phyloP scores from a whole-genome alignment of 2,888 invertebrate species.

The Onchidella celtica region DNA sequence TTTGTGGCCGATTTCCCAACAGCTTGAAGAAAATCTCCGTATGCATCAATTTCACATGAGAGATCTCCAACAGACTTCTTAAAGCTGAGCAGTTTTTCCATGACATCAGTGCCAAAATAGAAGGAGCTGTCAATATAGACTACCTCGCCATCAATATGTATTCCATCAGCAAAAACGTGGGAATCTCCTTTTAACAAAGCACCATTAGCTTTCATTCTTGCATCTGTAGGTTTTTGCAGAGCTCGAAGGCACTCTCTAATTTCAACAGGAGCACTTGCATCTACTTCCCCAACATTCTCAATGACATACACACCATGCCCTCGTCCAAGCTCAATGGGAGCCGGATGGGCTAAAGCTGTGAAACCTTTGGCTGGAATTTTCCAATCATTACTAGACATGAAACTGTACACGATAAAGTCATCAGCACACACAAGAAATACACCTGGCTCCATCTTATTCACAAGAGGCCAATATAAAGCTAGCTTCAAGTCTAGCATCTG shows the following conservation, averaged over 20 bases:
- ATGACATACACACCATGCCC: slow-evolving; percentile 81
- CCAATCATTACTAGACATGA: slow-evolving; percentile 63
- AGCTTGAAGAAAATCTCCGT: slow-evolving; percentile 81
- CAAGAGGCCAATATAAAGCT: slow-evolving; percentile 80
- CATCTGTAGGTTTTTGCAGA: slow-evolving; percentile 80
- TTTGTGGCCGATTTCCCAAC: slow-evolving; percentile 75
- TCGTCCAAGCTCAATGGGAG: slow-evolving; percentile 78
- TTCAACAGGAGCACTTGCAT: slow-evolving; percentile 61
- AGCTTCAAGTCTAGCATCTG: slow-evolving; percentile 81
- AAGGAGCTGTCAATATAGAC: slow-evolving; percentile 82
- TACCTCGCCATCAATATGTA: slow-evolving; percentile 58
- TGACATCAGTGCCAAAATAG: slow-evolving; percentile 79
- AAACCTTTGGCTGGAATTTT: slow-evolving; percentile 75
- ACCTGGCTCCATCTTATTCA: slow-evolving; percentile 78
- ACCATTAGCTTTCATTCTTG: slow-evolving; percentile 76
- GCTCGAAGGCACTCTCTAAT: slow-evolving; percentile 78
- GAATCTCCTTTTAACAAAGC: slow-evolving; percentile 71
- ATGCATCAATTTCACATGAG: slow-evolving; percentile 81
- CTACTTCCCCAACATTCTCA: slow-evolving; percentile 59
- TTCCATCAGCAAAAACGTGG: slow-evolving; percentile 61
- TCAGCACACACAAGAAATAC: slow-evolving; percentile 81
- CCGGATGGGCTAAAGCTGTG: slow-evolving; percentile 81
- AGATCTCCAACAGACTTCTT: slow-evolving; percentile 72
- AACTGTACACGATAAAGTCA: slow-evolving; percentile 79
- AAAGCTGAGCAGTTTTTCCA: slow-evolving; percentile 75